Percentiles rank a stretch among this genome's conserved stretches.
Evolutionary conservation across 2,113 vertebrate species (phyloP).

Genomic region (Trematomus loennbergii): DNA sequence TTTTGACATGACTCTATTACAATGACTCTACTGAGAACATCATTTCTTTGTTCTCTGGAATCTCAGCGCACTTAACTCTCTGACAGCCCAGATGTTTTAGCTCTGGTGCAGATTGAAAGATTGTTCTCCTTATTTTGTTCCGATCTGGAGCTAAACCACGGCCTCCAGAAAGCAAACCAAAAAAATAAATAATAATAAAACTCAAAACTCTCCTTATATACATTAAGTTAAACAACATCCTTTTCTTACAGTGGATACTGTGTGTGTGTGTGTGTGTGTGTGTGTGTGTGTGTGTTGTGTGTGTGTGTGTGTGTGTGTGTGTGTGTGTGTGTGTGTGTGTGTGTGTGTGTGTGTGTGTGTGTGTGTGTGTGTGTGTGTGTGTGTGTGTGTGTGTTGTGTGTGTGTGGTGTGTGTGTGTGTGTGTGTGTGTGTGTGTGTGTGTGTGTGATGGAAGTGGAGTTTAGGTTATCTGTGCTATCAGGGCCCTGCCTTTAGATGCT

Average conservation of each 20-base stretch:
- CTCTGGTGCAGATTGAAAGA: slow-evolving; percentile 17
- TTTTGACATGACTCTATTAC: background rate
- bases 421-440: slow-evolving; percentile 1
- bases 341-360: slow-evolving; percentile 20
- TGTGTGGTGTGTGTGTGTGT: background rate
- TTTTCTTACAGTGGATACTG: background rate
- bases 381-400: background rate
- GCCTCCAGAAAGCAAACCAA: background rate
- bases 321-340: too few species aligned
- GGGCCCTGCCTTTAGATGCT: slow-evolving; percentile 61
- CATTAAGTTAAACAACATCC: background rate
- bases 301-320: too few species aligned
- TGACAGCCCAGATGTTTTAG: slow-evolving; percentile 23
- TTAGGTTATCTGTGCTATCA: slow-evolving; percentile 68
- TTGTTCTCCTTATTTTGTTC: background rate
- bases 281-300: background rate
- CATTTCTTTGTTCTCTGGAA: background rate
- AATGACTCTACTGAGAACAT: background rate
- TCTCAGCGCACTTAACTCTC: background rate
- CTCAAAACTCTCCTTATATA: background rate
- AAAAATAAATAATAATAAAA: background rate
- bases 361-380: background rate
- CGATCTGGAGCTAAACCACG: background rate
- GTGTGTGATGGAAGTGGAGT: slow-evolving; percentile 48
- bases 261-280: too few species aligned